Evolutionary conservation across 2,888 invertebrate species (phyloP).

Genomic region (Xanthorhoe designata): DNA sequence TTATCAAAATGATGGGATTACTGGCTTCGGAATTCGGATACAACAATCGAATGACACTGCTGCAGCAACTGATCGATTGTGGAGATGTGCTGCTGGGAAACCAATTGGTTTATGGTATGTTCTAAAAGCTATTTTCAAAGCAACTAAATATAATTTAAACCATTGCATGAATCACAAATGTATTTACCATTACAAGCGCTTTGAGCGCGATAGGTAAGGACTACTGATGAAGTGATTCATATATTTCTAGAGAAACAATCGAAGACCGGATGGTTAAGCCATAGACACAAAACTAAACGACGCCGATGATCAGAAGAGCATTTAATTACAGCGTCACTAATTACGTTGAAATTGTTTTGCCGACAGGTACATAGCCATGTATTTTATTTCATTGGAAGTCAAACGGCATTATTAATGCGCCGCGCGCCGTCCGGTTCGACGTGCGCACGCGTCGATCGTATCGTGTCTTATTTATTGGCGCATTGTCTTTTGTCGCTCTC

Average conservation of each 20-base stretch:
- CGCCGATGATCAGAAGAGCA: neutral
- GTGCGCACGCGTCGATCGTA: conserved; percentile 61
- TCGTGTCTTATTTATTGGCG: conserved; percentile 62
- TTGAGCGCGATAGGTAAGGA: neutral
- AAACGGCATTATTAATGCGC: conserved; percentile 43
- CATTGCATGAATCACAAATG: neutral
- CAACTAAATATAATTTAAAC: neutral
- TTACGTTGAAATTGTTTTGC: conserved; percentile 28
- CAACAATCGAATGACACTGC: conserved; percentile 70
- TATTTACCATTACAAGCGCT: neutral
- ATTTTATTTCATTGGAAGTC: conserved; percentile 39
- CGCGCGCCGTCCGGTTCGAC: conserved; percentile 44
- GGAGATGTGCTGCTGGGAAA: conserved; percentile 72
- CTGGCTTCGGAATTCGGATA: conserved; percentile 75
- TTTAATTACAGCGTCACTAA: conserved; percentile 29
- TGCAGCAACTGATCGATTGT: conserved; percentile 78
- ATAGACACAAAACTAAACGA: neutral
- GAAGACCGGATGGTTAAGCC: neutral
- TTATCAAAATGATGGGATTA: conserved; percentile 71
- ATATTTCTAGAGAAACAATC: neutral
- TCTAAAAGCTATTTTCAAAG: neutral
- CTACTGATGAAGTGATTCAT: neutral
- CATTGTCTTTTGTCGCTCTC: conserved; percentile 56
- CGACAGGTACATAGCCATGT: conserved; percentile 23
- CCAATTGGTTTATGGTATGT: conserved; percentile 68